These are phyloP conservation scores for Drosophila pachea DNA, from an alignment of 1,140 invertebrate genomes.

Conservation along the genomic window DNA sequence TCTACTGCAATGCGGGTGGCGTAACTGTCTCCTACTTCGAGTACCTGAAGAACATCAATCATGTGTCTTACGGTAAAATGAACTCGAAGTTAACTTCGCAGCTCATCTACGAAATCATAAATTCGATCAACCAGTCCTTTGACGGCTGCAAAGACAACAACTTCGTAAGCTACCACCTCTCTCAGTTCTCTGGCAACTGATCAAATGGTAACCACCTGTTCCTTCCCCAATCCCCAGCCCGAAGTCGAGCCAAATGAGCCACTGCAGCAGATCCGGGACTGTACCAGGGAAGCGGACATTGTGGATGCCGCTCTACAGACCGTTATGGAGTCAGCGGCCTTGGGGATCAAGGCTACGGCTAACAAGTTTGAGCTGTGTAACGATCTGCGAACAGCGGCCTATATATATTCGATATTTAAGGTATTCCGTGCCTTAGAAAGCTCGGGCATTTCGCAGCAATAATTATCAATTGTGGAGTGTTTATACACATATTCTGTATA, in stretches of 20 bases:
- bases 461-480: neutral
- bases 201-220: neutral
- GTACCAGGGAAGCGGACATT: conserved; percentile 88
- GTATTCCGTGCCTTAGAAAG: conserved; percentile 90
- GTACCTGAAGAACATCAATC: conserved; percentile 94
- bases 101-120: conserved; percentile 56
- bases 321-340: conserved; percentile 86
- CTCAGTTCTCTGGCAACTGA: neutral
- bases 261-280: conserved; percentile 79
- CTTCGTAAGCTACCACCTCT: conserved; percentile 18
- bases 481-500: no score
- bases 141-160: neutral
- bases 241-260: conserved; percentile 83
- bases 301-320: conserved; percentile 91
- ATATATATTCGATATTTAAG: conserved; percentile 89
- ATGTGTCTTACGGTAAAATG: conserved; percentile 92
- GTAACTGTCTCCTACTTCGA: conserved; percentile 96
- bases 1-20: conserved; percentile 91
- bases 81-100: conserved; percentile 81
- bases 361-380: conserved; percentile 87
- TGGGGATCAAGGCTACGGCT: conserved; percentile 85
- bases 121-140: conserved; percentile 64
- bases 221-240: conserved; percentile 27
- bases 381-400: conserved; percentile 90
- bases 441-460: conserved; percentile 81